A percentile compares a stretch with the other conserved stretches of the same genome.
Evolutionary conservation across 1,140 invertebrate genomes (phyloP).

Genomic region (Pseudomyrmex concolor): DNA sequence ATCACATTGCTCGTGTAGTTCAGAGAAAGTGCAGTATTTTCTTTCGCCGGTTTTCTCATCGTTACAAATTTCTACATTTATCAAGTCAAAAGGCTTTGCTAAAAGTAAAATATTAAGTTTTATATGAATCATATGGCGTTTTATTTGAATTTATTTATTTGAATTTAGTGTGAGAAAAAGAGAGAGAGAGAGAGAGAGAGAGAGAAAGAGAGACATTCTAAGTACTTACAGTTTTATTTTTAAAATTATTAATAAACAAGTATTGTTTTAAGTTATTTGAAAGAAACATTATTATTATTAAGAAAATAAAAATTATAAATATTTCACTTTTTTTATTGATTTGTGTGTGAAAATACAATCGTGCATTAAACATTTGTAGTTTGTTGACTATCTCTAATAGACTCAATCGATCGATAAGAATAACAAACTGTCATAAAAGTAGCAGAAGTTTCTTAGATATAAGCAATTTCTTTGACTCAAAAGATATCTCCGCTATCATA

Average conservation of each 20-base stretch:
- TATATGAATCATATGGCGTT: neutral
- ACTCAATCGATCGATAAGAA: neutral
- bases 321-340: neutral
- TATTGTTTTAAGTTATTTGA: no score
- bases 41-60: constrained; percentile 4
- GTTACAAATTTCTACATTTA: constrained; percentile 7
- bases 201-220: no score
- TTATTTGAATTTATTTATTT: neutral
- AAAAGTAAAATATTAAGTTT: neutral
- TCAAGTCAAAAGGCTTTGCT: neutral
- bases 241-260: neutral
- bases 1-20: constrained; percentile 48
- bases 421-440: no score
- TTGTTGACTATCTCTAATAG: neutral
- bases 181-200: no score
- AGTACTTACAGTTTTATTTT: neutral
- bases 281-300: neutral
- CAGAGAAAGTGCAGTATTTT: constrained; percentile 61
- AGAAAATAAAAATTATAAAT: neutral
- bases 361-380: constrained; percentile 8
- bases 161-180: no score
- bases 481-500: constrained; percentile 11
- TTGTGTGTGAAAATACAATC: constrained; percentile 17
- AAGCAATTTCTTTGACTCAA: neutral
- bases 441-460: neutral